A percentile compares a stretch with the other conserved stretches of the same genome.
Conservation (phyloP, 2,888 invertebrate species). For the Plebejus argus region DNA sequence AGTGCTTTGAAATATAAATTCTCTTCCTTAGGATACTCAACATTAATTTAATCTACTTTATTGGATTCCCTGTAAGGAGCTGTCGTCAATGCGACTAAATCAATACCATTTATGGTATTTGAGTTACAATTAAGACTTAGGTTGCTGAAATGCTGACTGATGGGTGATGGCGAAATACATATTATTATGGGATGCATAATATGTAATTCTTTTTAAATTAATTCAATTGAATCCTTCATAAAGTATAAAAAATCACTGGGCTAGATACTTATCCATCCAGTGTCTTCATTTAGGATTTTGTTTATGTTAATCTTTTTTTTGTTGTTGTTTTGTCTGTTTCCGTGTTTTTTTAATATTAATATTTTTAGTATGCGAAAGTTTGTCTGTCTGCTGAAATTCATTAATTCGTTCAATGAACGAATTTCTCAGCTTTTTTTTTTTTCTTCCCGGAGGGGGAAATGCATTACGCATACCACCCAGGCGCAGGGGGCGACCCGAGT, state of each 20-base stretch:
- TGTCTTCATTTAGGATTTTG: too few relatives aligned
- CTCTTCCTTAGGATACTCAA: neutral
- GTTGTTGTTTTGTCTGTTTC: too few relatives aligned
- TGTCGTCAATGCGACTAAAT: conserved; percentile 12
- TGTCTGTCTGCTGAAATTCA: too few relatives aligned
- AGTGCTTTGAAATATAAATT: conserved; percentile 17
- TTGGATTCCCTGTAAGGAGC: conserved; percentile 41
- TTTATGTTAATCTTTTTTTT: too few relatives aligned
- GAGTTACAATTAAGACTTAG: conserved; percentile 20
- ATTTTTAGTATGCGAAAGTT: too few relatives aligned
- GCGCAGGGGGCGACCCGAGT: too few relatives aligned
- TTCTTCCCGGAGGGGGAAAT: too few relatives aligned
- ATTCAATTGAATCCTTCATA: neutral
- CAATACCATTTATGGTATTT: conserved; percentile 26
- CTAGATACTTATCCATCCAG: neutral
- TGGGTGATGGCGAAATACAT: neutral
- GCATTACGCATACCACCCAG: too few relatives aligned
- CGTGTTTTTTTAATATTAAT: too few relatives aligned
- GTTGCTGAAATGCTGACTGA: neutral
- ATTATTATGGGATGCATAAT: neutral
- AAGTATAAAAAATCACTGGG: too few relatives aligned
- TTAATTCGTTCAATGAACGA: too few relatives aligned
- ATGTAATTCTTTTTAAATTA: neutral
- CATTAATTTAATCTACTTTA: conserved; percentile 21
- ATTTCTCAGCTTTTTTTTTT: too few relatives aligned